These are phyloP conservation scores for Melanotus villosus DNA, from an alignment of 2,888 invertebrate genomes.

Conservation along the genomic window DNA sequence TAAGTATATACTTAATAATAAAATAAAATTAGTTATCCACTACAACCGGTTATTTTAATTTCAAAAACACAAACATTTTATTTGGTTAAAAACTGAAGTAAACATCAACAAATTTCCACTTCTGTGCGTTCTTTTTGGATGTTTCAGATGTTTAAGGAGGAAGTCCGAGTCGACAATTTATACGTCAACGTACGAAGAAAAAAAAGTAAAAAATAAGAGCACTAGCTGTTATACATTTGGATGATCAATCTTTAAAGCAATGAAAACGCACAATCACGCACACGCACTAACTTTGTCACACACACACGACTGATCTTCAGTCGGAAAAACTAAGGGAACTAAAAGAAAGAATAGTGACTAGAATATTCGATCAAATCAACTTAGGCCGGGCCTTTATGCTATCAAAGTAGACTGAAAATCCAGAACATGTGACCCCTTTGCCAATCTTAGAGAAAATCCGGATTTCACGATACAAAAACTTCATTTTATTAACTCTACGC, in stretches of 20 bases:
- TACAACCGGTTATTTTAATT: no score
- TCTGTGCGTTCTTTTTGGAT: no score
- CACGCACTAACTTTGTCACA: constrained; percentile 52
- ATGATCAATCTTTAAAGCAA: constrained; percentile 42
- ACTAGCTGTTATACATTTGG: constrained; percentile 6
- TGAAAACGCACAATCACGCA: constrained; percentile 49
- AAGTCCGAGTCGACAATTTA: no score
- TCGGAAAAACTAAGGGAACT: constrained; percentile 57
- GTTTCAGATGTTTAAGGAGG: no score
- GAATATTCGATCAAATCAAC: constrained; percentile 68
- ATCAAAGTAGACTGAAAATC: constrained; percentile 65
- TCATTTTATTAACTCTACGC: constrained; percentile 46
- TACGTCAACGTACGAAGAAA: no score
- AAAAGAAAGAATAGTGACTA: constrained; percentile 67
- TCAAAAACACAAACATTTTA: no score
- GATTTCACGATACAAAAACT: constrained; percentile 53
- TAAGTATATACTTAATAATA: no score
- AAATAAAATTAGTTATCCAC: no score
- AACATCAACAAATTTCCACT: no score
- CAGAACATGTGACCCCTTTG: constrained; percentile 65
- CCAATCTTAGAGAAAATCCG: constrained; percentile 60
- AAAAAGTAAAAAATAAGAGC: no score
- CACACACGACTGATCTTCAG: constrained; percentile 66
- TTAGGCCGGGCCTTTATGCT: constrained; percentile 62
- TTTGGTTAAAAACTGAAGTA: no score